Conservation (phyloP, 2,113 vertebrate species). For the Chunga burmeisteri region DNA sequence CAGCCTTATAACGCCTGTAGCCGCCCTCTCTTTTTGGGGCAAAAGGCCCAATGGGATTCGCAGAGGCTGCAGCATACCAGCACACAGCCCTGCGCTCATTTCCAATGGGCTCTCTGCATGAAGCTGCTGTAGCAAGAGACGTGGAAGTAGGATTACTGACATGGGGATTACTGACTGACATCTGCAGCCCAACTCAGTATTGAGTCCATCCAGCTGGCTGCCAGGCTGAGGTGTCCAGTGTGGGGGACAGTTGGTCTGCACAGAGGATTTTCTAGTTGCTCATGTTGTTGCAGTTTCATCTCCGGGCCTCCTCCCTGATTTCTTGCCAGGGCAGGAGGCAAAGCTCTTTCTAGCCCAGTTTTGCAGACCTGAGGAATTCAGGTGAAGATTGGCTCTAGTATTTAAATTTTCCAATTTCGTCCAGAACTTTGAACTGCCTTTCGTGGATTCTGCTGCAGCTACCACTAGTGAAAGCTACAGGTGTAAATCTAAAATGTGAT, state of each 20-base stretch:
- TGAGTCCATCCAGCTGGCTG: not conserved
- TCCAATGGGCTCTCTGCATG: not conserved
- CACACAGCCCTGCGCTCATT: not conserved
- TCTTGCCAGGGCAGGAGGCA: not conserved
- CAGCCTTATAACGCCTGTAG: not conserved
- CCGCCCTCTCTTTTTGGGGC: accelerated
- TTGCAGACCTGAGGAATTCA: not conserved
- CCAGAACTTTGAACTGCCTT: not conserved
- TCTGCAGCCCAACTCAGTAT: not conserved
- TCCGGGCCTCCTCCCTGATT: not conserved
- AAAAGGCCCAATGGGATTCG: not conserved
- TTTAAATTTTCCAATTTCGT: not conserved
- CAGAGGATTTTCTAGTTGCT: not conserved
- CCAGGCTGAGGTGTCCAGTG: not conserved
- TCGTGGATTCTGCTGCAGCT: not conserved
- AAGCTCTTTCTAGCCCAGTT: not conserved
- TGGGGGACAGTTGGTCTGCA: not conserved
- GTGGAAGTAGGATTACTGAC: not conserved
- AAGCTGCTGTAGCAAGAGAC: not conserved
- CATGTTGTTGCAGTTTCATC: not conserved
- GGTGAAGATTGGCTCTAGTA: not conserved
- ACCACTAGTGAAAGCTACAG: not conserved
- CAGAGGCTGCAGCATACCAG: not conserved
- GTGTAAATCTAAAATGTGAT: not conserved
- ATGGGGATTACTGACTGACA: not conserved